Evolutionary conservation across 1,140 invertebrate species (phyloP).

Genomic region (Coboldia fuscipes): DNA sequence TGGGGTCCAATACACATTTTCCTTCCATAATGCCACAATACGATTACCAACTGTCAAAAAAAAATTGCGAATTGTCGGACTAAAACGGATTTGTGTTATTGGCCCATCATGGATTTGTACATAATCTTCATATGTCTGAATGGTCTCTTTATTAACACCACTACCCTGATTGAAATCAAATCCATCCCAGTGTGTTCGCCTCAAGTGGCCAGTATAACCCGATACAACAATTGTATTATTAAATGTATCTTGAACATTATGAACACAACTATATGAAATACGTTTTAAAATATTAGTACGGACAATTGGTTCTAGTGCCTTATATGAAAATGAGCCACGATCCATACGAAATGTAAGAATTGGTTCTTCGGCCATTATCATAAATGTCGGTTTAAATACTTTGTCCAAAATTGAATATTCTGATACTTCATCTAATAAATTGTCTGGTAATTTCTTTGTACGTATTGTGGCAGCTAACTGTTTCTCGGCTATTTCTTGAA

Average conservation of each 20-base stretch:
- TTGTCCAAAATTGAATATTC: conserved; percentile 29
- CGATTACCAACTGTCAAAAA: conserved; percentile 32
- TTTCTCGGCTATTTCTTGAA: conserved; percentile 4
- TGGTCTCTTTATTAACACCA: conserved; percentile 20
- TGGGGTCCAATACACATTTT: conserved; percentile 22
- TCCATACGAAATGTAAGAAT: too few relatives aligned
- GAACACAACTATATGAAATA: too few relatives aligned
- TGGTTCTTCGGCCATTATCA: conserved; percentile 23
- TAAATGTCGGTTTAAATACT: conserved; percentile 33
- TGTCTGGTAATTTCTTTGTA: conserved; percentile 23
- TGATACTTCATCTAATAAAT: conserved; percentile 30
- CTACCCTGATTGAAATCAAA: conserved; percentile 22
- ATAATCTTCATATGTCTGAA: conserved; percentile 21
- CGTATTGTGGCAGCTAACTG: conserved; percentile 4
- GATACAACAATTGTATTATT: too few relatives aligned
- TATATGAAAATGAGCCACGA: too few relatives aligned
- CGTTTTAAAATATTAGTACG: too few relatives aligned
- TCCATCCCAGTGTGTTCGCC: conserved; percentile 21
- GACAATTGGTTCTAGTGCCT: too few relatives aligned
- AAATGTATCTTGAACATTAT: too few relatives aligned
- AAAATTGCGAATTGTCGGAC: conserved; percentile 26
- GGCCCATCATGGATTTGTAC: conserved; percentile 40
- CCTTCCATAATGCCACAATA: conserved; percentile 33
- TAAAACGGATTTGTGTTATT: conserved; percentile 28
- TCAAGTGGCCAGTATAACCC: conserved; percentile 5